Conservation (phyloP, 1,140 invertebrate species). For the Trichomalopsis sarcophagae region DNA sequence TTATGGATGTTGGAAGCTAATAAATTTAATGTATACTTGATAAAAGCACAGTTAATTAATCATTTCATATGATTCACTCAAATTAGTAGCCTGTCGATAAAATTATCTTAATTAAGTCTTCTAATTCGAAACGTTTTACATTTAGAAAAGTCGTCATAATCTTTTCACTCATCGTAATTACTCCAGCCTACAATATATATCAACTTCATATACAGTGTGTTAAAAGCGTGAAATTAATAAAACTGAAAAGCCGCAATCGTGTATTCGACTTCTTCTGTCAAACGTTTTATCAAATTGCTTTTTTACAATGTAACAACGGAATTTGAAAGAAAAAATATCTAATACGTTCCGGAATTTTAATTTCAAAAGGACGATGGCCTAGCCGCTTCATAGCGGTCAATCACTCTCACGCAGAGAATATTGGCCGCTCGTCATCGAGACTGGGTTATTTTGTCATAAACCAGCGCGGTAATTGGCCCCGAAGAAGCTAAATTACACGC, state of each 20-base stretch:
- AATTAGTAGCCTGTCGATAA: too few relatives aligned
- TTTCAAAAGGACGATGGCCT: not conserved
- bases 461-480: not conserved
- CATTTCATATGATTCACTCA: too few relatives aligned
- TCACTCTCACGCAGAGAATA: not conserved
- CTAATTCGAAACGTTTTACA: too few relatives aligned
- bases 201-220: too few relatives aligned
- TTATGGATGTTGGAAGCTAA: too few relatives aligned
- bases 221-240: too few relatives aligned
- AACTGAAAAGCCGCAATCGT: too few relatives aligned
- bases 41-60: too few relatives aligned
- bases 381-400: not conserved
- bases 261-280: too few relatives aligned
- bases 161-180: not conserved
- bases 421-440: not conserved
- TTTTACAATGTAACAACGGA: not conserved
- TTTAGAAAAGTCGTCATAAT: not conserved
- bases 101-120: too few relatives aligned
- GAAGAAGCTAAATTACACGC: not conserved
- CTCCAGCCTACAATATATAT: not conserved
- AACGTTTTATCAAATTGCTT: not conserved
- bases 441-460: slow-evolving; percentile 1
- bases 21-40: too few relatives aligned
- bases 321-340: not conserved
- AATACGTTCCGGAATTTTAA: not conserved